Conservation (phyloP, 2,797 vertebrate species). For the Manis crassicaudata region DNA sequence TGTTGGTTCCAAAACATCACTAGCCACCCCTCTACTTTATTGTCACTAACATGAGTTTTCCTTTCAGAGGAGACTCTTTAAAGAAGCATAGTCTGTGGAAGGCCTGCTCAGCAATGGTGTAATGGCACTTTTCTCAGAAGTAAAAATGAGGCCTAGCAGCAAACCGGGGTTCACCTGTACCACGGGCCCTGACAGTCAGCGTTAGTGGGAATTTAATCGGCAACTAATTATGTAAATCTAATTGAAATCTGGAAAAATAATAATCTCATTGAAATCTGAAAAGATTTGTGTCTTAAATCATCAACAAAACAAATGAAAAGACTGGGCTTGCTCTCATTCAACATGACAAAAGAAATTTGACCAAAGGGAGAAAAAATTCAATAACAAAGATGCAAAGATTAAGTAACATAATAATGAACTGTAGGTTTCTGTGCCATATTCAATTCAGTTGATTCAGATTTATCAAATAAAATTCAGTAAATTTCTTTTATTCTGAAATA, state of each 20-base stretch:
- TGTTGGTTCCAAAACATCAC: constrained; percentile 55
- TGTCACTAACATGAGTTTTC: neutral
- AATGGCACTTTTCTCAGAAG: neutral
- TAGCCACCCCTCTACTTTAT: neutral
- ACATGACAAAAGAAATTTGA: neutral
- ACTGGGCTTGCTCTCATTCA: neutral
- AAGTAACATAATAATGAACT: constrained; percentile 40
- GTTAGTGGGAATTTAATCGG: neutral
- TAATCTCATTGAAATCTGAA: neutral
- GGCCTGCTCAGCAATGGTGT: neutral
- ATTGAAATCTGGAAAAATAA: constrained; percentile 8
- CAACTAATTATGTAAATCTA: neutral
- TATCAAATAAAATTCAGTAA: neutral
- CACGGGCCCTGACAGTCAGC: neutral
- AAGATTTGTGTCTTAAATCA: neutral
- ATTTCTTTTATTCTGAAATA: constrained; percentile 6
- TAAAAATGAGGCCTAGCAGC: neutral
- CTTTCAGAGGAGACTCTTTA: constrained; percentile 23
- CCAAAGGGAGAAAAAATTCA: constrained; percentile 19
- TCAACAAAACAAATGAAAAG: constrained; percentile 3
- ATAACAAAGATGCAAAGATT: neutral
- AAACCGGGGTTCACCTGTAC: neutral
- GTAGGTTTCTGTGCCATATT: neutral
- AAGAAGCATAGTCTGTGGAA: constrained; percentile 27
- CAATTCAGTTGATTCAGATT: neutral